Evolutionary conservation across 2,888 invertebrate species (phyloP).

Genomic region (Andrena dorsata): DNA sequence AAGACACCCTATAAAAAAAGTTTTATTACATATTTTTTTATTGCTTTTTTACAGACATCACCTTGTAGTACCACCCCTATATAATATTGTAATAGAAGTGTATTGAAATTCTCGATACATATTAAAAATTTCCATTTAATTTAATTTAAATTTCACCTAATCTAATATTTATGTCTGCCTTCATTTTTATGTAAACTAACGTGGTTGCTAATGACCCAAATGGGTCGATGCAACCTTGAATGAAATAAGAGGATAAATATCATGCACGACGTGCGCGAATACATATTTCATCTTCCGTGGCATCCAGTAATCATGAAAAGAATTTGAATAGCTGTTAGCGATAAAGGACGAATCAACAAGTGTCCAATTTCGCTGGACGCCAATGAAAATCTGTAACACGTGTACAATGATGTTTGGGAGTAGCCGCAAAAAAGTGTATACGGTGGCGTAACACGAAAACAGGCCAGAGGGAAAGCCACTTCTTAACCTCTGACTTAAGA

Average conservation of each 20-base stretch:
- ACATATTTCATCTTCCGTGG: not conserved
- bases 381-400: constrained; percentile 21
- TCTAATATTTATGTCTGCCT: too few species aligned
- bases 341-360: constrained; percentile 43
- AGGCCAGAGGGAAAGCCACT: not conserved
- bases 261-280: not conserved
- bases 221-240: too few species aligned
- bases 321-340: constrained; percentile 8
- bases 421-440: not conserved
- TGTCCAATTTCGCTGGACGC: constrained; percentile 34
- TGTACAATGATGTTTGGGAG: constrained; percentile 14
- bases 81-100: too few species aligned
- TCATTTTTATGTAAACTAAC: too few species aligned
- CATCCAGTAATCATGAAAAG: not conserved
- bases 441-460: constrained; percentile 3
- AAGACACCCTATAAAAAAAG: too few species aligned
- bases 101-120: too few species aligned
- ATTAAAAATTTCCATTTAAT: too few species aligned
- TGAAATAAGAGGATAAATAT: not conserved
- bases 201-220: too few species aligned
- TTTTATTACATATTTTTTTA: too few species aligned
- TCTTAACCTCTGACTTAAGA: constrained; percentile 5
- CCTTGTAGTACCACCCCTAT: too few species aligned
- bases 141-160: too few species aligned
- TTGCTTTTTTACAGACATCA: too few species aligned